Base-by-base conservation (phyloP, 2,888 invertebrate species). In the Erynnis tages region DNA sequence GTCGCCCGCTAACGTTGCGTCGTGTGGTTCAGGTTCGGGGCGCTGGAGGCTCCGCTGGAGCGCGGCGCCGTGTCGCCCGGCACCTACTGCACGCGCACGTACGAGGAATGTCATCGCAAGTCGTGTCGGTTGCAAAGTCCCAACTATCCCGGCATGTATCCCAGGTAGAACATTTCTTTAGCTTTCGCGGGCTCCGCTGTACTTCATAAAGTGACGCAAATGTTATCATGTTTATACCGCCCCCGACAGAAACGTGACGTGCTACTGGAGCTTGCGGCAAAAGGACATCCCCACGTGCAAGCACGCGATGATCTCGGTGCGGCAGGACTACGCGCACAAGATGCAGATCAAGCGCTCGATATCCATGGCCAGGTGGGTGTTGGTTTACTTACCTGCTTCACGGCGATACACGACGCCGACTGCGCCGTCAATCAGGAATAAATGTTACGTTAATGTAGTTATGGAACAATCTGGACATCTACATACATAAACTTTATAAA, bases 91-190 rank as follows among this genome's bases (percentile, higher is more conserved):
- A 93, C 96, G 73, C 91, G 96, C 68, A 93, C 96, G 76, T 94
- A 96, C 83, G 93, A 97, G 90, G 93, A 96, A 84, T 94, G 96
- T 84, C 94, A 95, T 76, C 92, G 94, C 57, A 95, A 95, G 73
- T 93, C 94, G 55, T 97, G 97, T 76, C 93, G 95, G 45, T 90
- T 97, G 59, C 97, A 97, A 83, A 96, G 95, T 61, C 97, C 97
- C 45, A 97, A 97, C 83, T 97, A 96, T 77, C 97, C 97, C 7
- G 96, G 96, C 54, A 95, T 96, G 92, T 94, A 94, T 69, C 94
- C 94, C 4, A 78, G 89, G 86, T 79, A 37, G 8, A 1, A 16
- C 2, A n/a, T n/a, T n/a, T n/a, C n/a, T n/a, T n/a, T n/a, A n/a
- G n/a, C n/a, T n/a, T n/a, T n/a, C n/a, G n/a, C n/a, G n/a, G n/a